phyloP scores from a whole-genome alignment of 2,797 vertebrate species.

The Hybognathus amarus region DNA sequence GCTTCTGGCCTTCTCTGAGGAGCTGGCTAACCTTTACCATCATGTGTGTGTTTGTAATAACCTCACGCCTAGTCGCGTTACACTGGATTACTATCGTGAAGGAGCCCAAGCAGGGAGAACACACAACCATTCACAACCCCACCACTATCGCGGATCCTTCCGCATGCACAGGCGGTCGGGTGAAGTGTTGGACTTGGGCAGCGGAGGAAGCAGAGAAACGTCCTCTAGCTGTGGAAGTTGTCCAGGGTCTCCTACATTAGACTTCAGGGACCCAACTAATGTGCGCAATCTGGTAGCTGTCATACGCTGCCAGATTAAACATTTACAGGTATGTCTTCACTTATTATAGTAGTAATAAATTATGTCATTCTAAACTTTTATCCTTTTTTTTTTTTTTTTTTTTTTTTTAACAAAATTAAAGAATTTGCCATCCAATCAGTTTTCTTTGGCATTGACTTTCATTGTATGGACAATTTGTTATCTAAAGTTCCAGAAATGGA shows the following conservation, averaged over 20 bases:
- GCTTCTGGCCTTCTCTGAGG: conserved; percentile 79
- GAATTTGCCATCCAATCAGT: not conserved
- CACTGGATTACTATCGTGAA: conserved; percentile 84
- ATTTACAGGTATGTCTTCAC: conserved; percentile 78
- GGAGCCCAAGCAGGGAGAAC: conserved; percentile 65
- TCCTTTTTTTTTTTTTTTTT: not conserved
- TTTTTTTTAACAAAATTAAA: too few relatives aligned
- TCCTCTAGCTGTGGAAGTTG: conserved; percentile 66
- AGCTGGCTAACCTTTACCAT: conserved; percentile 86
- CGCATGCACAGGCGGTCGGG: conserved; percentile 73
- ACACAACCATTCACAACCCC: conserved; percentile 63
- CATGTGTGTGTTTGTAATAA: conserved; percentile 86
- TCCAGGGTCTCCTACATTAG: conserved; percentile 81
- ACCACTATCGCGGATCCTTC: conserved; percentile 64
- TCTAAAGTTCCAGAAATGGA: not conserved
- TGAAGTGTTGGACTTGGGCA: conserved; percentile 74
- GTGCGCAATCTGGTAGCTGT: conserved; percentile 81
- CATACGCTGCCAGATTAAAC: conserved; percentile 86
- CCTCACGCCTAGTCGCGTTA: conserved; percentile 84
- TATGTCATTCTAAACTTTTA: not conserved
- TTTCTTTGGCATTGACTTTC: not conserved
- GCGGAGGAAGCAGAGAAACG: conserved; percentile 64
- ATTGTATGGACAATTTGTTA: not conserved
- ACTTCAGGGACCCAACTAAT: conserved; percentile 83
- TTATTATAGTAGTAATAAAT: not conserved